Conservation (phyloP, 2,888 invertebrate species). For the Aleiodes leptofemur region DNA sequence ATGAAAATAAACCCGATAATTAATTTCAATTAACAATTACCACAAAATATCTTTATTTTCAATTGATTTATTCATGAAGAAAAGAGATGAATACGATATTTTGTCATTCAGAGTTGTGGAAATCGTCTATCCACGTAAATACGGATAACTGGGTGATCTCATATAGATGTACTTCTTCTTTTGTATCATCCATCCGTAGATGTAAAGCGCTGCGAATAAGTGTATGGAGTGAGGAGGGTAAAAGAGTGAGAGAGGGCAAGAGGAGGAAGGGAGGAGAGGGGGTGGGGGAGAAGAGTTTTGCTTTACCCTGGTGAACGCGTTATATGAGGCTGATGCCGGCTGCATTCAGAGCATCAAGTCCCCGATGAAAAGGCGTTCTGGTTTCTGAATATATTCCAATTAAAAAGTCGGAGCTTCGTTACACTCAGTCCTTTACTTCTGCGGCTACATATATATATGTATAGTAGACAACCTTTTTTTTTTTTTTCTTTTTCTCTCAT, state of each 20-base stretch:
- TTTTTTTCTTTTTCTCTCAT: conserved; percentile 41
- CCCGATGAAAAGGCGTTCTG: conserved; percentile 74
- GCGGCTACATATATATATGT: conserved; percentile 52
- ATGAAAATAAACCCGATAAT: too few relatives aligned
- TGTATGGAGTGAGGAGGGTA: conserved; percentile 6
- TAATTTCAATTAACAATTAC: too few relatives aligned
- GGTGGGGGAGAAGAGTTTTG: not conserved
- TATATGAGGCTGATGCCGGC: conserved; percentile 65
- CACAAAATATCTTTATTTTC: too few relatives aligned
- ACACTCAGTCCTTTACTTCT: conserved; percentile 69
- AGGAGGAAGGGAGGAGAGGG: not conserved
- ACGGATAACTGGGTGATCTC: conserved; percentile 20
- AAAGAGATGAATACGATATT: not conserved
- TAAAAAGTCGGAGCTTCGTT: conserved; percentile 75
- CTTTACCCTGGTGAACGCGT: conserved; percentile 62
- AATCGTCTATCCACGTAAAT: conserved; percentile 19
- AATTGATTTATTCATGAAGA: too few relatives aligned
- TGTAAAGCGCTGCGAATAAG: conserved; percentile 1
- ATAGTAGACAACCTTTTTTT: conserved; percentile 46
- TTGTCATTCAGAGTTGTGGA: conserved; percentile 8
- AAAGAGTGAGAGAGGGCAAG: conserved; percentile 8
- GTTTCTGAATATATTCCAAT: conserved; percentile 75
- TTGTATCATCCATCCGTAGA: conserved; percentile 15
- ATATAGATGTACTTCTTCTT: conserved; percentile 13
- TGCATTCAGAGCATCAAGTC: conserved; percentile 71